Percentiles rank a stretch among this genome's conserved stretches.
phyloP scores from a whole-genome alignment of 2,888 invertebrate species.

The Oxyteleia sp. region DNA sequence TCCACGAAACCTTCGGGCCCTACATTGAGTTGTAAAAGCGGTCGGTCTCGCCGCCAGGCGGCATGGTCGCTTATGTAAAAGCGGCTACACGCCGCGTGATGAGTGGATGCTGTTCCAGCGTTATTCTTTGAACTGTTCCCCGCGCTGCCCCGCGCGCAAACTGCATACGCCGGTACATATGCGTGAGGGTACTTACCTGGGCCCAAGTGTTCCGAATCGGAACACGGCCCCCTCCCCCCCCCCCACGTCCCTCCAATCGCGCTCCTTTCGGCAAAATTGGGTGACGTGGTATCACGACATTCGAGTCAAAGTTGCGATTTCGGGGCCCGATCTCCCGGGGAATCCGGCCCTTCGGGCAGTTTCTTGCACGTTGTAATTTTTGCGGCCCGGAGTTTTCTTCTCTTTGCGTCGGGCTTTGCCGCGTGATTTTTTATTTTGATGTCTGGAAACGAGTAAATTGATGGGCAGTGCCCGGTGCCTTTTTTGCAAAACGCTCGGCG shows the following conservation, averaged over 20 bases:
- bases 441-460: slow-evolving; percentile 60
- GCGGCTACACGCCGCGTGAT: slow-evolving; percentile 87
- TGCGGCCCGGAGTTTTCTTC: slow-evolving; percentile 12
- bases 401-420: slow-evolving; percentile 16
- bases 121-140: slow-evolving; percentile 86
- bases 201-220: slow-evolving; percentile 38
- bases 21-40: slow-evolving; percentile 88
- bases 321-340: slow-evolving; percentile 22
- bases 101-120: slow-evolving; percentile 87
- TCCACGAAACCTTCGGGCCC: slow-evolving; percentile 80
- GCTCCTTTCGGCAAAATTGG: slow-evolving; percentile 43
- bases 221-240: too few relatives aligned
- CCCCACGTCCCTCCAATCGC: slow-evolving; percentile 30
- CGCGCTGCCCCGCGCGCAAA: slow-evolving; percentile 78
- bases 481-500: slow-evolving; percentile 1
- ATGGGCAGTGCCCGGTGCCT: slow-evolving; percentile 22
- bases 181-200: slow-evolving; percentile 76
- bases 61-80: slow-evolving; percentile 87
- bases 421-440: slow-evolving; percentile 62
- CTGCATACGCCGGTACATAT: slow-evolving; percentile 62
- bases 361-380: slow-evolving; percentile 67
- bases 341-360: slow-evolving; percentile 43
- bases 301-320: slow-evolving; percentile 25
- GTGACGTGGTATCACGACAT: slow-evolving; percentile 50
- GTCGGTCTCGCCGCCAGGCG: slow-evolving; percentile 86